phyloP scores from a whole-genome alignment of 2,113 vertebrate genomes.

The Recurvirostra avosetta region DNA sequence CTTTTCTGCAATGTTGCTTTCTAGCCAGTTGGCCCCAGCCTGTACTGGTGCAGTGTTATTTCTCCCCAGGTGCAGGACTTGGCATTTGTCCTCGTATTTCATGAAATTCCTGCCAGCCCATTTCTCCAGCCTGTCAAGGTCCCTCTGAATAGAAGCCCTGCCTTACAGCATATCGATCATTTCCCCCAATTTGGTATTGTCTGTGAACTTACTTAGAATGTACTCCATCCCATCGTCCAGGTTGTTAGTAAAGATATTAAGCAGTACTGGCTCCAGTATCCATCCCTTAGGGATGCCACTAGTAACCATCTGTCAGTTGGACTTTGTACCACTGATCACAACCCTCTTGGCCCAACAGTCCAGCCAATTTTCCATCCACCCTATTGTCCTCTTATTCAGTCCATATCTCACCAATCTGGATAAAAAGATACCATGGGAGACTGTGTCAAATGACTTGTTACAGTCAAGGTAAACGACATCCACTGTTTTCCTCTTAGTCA shows the following conservation, averaged over 20 bases:
- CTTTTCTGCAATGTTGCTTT: background rate
- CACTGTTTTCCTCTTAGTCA: background rate
- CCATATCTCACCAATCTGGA: background rate
- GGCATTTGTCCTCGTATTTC: too few relatives aligned
- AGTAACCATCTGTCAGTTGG: background rate
- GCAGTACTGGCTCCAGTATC: background rate
- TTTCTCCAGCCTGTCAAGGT: too few relatives aligned
- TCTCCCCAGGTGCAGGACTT: too few relatives aligned
- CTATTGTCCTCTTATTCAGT: background rate
- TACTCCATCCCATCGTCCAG: background rate
- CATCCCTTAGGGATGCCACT: background rate
- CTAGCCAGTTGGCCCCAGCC: background rate
- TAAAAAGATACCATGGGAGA: background rate
- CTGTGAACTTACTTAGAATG: too few relatives aligned
- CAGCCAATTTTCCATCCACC: background rate
- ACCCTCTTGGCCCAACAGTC: background rate
- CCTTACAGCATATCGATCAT: background rate
- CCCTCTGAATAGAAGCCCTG: too few relatives aligned
- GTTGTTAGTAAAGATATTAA: background rate
- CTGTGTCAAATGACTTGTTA: too few relatives aligned
- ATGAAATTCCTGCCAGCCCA: too few relatives aligned
- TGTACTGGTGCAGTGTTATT: background rate
- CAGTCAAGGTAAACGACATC: background rate
- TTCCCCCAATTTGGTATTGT: background rate
- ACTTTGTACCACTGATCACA: background rate